Percentiles rank a stretch among this genome's conserved stretches.
Conservation (phyloP, 2,797 vertebrate species). For the Rhadinocentrus ornatus region DNA sequence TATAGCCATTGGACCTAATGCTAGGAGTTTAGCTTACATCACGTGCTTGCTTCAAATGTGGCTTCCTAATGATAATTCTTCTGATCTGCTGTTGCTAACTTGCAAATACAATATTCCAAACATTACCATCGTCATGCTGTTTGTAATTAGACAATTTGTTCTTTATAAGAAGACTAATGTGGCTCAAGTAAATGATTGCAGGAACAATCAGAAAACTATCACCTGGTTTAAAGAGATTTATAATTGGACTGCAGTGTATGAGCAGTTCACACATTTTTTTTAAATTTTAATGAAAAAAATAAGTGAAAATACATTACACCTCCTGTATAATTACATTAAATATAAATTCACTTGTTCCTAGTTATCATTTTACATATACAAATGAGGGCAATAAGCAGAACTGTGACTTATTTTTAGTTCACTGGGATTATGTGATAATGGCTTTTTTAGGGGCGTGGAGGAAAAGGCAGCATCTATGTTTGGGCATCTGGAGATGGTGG, state of each 20-base stretch:
- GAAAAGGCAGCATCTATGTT: slow-evolving; percentile 99
- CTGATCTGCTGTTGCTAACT: no score
- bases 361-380: slow-evolving; percentile 8
- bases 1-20: no score
- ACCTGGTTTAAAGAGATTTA: slow-evolving; percentile 5
- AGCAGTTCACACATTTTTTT: slow-evolving; percentile 13
- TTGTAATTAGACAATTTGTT: slow-evolving; percentile 10
- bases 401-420: slow-evolving; percentile 13
- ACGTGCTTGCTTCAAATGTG: no score
- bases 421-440: slow-evolving; percentile 9
- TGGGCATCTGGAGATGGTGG: slow-evolving; percentile 99
- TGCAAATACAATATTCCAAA: no score
- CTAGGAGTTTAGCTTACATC: no score
- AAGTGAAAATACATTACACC: background rate
- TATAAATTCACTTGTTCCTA: slow-evolving; percentile 15
- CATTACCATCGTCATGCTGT: no score
- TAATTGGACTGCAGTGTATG: slow-evolving; percentile 12
- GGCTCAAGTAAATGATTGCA: slow-evolving; percentile 15
- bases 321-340: slow-evolving; percentile 4
- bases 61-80: no score
- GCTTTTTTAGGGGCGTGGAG: slow-evolving; percentile 88
- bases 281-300: slow-evolving; percentile 6
- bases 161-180: background rate
- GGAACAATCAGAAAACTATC: slow-evolving; percentile 24
- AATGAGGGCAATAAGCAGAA: background rate